Evolutionary conservation across 2,113 vertebrate genomes (phyloP).

Genomic region (Rhadina sibilatrix): DNA sequence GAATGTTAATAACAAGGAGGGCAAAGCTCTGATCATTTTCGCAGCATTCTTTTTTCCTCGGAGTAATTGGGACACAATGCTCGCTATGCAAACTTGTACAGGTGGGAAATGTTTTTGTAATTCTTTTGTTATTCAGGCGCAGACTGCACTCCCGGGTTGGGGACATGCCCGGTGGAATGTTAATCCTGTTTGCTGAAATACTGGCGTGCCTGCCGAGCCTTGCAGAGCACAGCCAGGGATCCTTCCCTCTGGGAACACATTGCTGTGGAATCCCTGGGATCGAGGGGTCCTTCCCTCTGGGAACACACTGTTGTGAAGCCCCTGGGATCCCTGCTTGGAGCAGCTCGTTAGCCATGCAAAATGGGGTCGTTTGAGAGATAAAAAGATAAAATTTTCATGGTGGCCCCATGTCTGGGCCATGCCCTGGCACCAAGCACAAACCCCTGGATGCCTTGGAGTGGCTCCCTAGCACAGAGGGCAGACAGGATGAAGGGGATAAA

Average conservation of each 20-base stretch:
- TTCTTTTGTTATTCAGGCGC: background rate
- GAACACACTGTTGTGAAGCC: too few relatives aligned
- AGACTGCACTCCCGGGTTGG: background rate
- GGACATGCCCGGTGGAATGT: background rate
- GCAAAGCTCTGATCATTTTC: constrained; percentile 28
- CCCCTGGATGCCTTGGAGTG: too few relatives aligned
- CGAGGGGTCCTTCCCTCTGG: too few relatives aligned
- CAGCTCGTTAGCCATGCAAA: background rate
- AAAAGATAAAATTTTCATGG: background rate
- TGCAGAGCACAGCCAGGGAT: background rate
- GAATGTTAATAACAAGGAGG: constrained; percentile 30
- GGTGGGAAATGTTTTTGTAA: background rate
- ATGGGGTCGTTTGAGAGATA: background rate
- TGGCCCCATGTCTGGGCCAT: background rate
- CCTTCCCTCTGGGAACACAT: too few relatives aligned
- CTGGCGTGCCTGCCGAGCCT: background rate
- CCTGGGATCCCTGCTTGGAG: background rate
- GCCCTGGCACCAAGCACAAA: background rate
- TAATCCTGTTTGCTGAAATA: constrained; percentile 32
- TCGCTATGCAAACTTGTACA: background rate
- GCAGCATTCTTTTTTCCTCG: constrained; percentile 11
- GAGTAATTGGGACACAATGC: background rate
- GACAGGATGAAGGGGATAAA: background rate
- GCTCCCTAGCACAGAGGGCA: background rate
- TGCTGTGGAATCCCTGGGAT: too few relatives aligned